Evolutionary conservation across 2,888 invertebrate species (phyloP), one percentile per base, ranked within the genome.

Genomic region (Pyrrhia umbra): DNA sequence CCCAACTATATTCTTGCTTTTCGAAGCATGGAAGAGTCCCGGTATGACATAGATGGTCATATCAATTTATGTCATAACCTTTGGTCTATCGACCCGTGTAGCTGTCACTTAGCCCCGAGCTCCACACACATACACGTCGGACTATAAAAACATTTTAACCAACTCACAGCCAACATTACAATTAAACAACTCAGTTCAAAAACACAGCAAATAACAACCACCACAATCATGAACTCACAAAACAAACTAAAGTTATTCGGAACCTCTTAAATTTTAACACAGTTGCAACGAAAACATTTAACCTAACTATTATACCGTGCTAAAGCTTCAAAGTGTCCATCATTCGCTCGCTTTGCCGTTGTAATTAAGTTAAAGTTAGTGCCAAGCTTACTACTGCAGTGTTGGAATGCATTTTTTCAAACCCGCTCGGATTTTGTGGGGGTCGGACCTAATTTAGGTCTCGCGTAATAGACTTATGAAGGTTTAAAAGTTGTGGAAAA

Each of bases 251-350:
- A 68, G 47, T 68, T 70, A 63, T 65, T 66, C 51, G 6, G 18
- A 34, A 61, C 15, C 68, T 66, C 43, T 69, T 68, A 54, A 79
- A 74, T 77, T 67, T 68, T 63, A 78, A 78, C 54, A 58, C 47
- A 68, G 74, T 74, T 66, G 68, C 64, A 70, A 50, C 54, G 47
- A 65, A 68, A 74, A 66, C 65, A 57, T 79, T 77, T 61, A 63
- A 55, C 65, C 58, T 56, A 64, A 68, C 80, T 68, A 66, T 77
- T 70, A 77, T 61, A 42, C 52, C 39, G 58, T 49, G 54, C 23
- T 66, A 57, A 71, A 72, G 61, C 76, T 72, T 58, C 60, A 45
- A 72, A 72, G 60, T 76, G 64, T 79, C 68, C 56, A 42, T 77
- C 76, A 77, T 62, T 55, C 46, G 34, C 56, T 55, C 37, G 50